Percentiles rank a stretch among this genome's conserved stretches.
Evolutionary conservation across 2,797 vertebrate species (phyloP).

Genomic region (Betta splendens): DNA sequence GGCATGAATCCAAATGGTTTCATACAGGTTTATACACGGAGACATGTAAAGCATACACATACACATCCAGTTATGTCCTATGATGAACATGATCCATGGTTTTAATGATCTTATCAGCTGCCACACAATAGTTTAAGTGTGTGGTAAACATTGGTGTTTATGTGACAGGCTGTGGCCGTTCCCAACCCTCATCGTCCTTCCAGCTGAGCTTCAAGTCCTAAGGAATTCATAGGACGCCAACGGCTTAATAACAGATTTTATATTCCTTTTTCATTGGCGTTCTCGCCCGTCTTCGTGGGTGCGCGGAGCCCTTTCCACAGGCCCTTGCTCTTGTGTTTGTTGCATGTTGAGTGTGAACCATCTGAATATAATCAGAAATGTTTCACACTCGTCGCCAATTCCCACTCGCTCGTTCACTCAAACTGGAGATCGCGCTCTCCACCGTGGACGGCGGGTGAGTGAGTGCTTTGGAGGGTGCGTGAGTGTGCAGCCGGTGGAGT

Average conservation of each 20-base stretch:
- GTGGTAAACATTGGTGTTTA: neutral
- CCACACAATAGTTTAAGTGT: neutral
- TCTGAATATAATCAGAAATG: slow-evolving; percentile 70
- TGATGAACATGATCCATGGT: neutral
- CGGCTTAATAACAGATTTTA: neutral
- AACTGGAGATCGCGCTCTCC: slow-evolving; percentile 69
- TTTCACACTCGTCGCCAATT: slow-evolving; percentile 68
- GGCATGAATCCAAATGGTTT: neutral
- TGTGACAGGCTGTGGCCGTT: neutral
- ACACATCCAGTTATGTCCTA: too few relatives aligned
- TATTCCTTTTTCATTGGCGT: slow-evolving; percentile 1
- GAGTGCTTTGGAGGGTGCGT: slow-evolving; percentile 67
- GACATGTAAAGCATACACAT: too few relatives aligned
- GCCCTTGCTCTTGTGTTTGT: slow-evolving; percentile 31
- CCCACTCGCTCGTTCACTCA: slow-evolving; percentile 67
- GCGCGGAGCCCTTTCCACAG: slow-evolving; percentile 12
- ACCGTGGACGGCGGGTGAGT: slow-evolving; percentile 58
- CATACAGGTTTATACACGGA: neutral
- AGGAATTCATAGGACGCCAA: neutral
- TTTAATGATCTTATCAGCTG: neutral
- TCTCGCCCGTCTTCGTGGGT: slow-evolving; percentile 17
- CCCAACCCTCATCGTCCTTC: slow-evolving; percentile 9
- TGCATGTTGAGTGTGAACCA: slow-evolving; percentile 50
- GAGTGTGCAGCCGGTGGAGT: slow-evolving; percentile 67
- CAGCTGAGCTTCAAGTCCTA: neutral